Base-by-base conservation (phyloP, 2,888 invertebrate species). In the Icerya purchasi region DNA sequence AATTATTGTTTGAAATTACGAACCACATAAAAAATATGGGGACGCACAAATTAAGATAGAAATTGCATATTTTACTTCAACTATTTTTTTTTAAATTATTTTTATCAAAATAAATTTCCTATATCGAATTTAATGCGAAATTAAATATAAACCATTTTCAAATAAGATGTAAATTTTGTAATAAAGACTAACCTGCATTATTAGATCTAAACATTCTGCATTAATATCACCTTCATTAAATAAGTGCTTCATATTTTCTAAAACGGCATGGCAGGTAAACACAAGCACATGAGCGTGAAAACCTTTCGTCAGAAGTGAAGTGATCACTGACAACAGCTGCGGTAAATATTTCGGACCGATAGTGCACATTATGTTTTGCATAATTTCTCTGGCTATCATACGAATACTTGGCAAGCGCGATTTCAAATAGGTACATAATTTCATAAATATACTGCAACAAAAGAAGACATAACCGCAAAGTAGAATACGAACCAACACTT, bases 271-370 rank as follows among this genome's bases (percentile, higher is more conserved):
- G 21, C 91, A 78, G 0, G 94, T 92, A 62, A 83, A 91, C 2
- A 86, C 86, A 58, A 97, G 74, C 0, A 97, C 94, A 68, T 97
- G 96, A 1, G 90, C 82, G 76, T 94, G 93, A 70, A 86, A 97
- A 14, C 97, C 97, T 68, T 84, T 79, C 0, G 82, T 87, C 58
- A 97, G 74, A 21, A 89, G 72, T 2, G 84, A 74, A 49, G 82
- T 81, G 70, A 97, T 78, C 71, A 93, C 91, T 62, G 80, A 80
- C 14, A 96, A 71, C 22, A 96, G 72, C 66, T 82, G 75, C 5
- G 80, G 77, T 62, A 97, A 75, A 71, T 90, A 90, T 19, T 78
- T 73, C 0, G 90, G 81, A 0, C 96, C 96, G 8, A 98, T 76
- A 0, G 86, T 80, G 0, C 80, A 68, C 81, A 92, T 85, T 23